phyloP scores from a whole-genome alignment of 2,797 vertebrate species.

The Peromyscus aztecus region DNA sequence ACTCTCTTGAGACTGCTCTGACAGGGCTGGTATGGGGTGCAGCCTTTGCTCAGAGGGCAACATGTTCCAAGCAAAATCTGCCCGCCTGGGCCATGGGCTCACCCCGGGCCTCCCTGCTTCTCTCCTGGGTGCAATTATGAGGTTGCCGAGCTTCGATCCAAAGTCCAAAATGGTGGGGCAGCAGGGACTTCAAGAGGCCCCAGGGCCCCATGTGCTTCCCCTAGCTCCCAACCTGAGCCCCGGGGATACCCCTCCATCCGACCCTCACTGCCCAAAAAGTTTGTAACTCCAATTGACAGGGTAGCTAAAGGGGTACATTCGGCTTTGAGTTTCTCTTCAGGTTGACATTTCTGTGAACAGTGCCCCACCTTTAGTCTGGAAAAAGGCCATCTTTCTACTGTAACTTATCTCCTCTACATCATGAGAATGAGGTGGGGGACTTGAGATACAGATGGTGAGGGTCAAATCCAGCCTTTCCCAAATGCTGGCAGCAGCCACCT shows the following conservation, averaged over 20 bases:
- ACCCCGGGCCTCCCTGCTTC: conserved; percentile 76
- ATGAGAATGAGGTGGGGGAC: conserved; percentile 2
- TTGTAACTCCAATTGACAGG: background rate
- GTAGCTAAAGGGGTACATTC: background rate
- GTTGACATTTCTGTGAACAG: conserved; percentile 36
- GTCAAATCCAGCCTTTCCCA: background rate
- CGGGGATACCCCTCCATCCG: background rate
- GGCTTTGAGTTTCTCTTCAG: conserved; percentile 54
- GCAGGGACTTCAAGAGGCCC: conserved; percentile 73
- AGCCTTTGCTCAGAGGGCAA: conserved; percentile 80
- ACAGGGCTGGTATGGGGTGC: conserved; percentile 82
- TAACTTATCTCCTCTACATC: conserved; percentile 5
- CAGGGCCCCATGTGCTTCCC: conserved; percentile 48
- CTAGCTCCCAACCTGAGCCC: background rate
- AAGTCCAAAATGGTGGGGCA: conserved; percentile 71
- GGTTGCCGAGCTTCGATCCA: conserved; percentile 77
- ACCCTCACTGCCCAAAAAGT: background rate
- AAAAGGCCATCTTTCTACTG: conserved; percentile 33
- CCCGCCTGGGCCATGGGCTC: conserved; percentile 76
- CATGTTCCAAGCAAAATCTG: conserved; percentile 79
- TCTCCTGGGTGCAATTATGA: conserved; percentile 76
- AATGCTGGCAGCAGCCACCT: background rate
- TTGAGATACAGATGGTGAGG: conserved; percentile 32
- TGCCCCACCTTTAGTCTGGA: background rate
- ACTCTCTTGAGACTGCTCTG: conserved; percentile 83